A percentile compares a stretch with the other conserved stretches of the same genome.
Evolutionary conservation across 2,113 vertebrate genomes (phyloP).

Genomic region (Callipepla squamata): DNA sequence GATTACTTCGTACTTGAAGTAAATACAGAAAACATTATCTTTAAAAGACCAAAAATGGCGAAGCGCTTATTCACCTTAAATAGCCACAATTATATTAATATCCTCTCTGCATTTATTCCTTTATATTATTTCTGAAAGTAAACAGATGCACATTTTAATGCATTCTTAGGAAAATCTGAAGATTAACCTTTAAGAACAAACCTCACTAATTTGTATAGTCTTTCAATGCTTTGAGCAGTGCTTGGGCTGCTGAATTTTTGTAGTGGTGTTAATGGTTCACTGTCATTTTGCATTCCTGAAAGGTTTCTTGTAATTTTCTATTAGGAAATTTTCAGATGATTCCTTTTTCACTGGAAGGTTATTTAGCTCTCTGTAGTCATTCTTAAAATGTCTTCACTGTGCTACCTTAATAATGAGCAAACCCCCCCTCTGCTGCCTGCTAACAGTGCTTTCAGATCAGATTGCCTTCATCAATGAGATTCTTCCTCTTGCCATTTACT

Average conservation of each 20-base stretch:
- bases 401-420: neutral
- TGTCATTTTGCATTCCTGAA: neutral
- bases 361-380: neutral
- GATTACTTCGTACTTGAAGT: neutral
- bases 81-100: neutral
- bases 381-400: neutral
- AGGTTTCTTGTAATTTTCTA: neutral
- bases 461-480: neutral
- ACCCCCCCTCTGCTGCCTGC: neutral
- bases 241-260: neutral
- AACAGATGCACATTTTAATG: neutral
- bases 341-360: neutral
- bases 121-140: neutral
- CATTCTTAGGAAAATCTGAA: neutral
- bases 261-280: neutral
- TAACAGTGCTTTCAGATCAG: neutral
- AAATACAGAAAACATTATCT: neutral
- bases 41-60: neutral
- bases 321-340: neutral
- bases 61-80: neutral
- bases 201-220: fast-evolving
- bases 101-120: neutral
- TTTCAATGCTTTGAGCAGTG: neutral
- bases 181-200: neutral
- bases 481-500: neutral